A percentile compares a stretch with the other conserved stretches of the same genome.
Conservation (phyloP, 1,140 invertebrate species). For the Lordiphosa clarofinis region DNA sequence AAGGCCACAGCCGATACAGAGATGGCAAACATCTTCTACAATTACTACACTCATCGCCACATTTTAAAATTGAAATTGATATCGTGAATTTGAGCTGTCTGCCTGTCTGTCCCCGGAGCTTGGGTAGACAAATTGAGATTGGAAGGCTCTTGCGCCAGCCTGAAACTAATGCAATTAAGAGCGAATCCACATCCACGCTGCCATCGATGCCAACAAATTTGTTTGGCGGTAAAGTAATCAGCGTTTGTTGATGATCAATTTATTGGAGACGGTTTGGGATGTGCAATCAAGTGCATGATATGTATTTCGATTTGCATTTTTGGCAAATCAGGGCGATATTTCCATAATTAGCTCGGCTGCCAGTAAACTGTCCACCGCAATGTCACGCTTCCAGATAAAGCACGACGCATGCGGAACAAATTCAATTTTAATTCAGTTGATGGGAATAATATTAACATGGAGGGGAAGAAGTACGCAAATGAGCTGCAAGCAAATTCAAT, state of each 20-base stretch:
- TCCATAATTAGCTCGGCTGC: constrained; percentile 59
- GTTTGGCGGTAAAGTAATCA: constrained; percentile 61
- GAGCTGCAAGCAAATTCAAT: constrained; percentile 38
- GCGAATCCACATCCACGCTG: constrained; percentile 36
- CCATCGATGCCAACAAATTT: constrained; percentile 45
- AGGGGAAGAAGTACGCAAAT: constrained; percentile 22
- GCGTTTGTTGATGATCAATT: constrained; percentile 60
- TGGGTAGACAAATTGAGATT: constrained; percentile 55
- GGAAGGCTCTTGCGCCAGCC: constrained; percentile 36
- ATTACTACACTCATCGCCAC: constrained; percentile 12
- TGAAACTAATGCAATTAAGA: constrained; percentile 71
- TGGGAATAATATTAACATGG: constrained; percentile 54
- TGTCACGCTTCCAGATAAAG: constrained; percentile 29
- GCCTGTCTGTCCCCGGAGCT: constrained; percentile 24
- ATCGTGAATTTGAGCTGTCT: constrained; percentile 45
- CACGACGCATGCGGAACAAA: constrained; percentile 18
- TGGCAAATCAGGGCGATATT: constrained; percentile 28
- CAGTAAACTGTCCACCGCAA: constrained; percentile 30
- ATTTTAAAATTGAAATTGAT: constrained; percentile 59
- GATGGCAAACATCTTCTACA: too few relatives aligned
- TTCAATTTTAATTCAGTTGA: constrained; percentile 63
- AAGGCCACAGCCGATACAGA: too few relatives aligned
- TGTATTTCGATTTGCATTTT: constrained; percentile 41
- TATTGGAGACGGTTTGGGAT: constrained; percentile 32
- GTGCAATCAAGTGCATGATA: constrained; percentile 66